Base-by-base conservation (phyloP, 2,113 vertebrate genomes). In the Grallaria varia region DNA sequence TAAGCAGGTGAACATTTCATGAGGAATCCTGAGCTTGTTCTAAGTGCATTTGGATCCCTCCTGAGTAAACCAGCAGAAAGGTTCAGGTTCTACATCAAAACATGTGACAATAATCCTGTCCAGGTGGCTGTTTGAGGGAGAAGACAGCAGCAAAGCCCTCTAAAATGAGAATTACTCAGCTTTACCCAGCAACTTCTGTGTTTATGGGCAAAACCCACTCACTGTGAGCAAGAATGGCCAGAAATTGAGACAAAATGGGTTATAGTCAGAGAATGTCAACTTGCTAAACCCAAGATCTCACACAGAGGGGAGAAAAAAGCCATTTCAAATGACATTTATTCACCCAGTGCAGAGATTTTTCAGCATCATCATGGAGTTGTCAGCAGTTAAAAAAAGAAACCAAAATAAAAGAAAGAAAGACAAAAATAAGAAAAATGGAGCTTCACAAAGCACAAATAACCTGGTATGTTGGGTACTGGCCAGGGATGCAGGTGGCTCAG, bases 121-220 rank as follows among this genome's bases (percentile, higher is more conserved):
- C 89, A 79, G 59, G 49, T 21, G 31, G 74, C 44, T 89, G 33
- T 44, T 52, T 0, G 1, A 72, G 49, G 68, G 27, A 79, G 53
- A 77, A 80, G 14, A 27, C 35, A 30, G 66, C 52, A 89, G 49
- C 53, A 75, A 84, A 79, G 37, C 37, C n/a, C 66, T 94, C 58
- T 62, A 30, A 71, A 56, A 81, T 50, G 59, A 73, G 37, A 93
- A 93, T 88, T 86, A 71, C 60, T 80, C 87, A 88, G 56, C 67
- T 78, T 88, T 62, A 74, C 35, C 27, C 47, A 86, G 82, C 22
- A 73, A 22, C 23, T 79, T 79, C 63, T 56, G 52, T n/a, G 37
- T 66, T 90, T 73, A 79, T 39, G 72, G 56, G 91, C 76, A 81
- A 95, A 95, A 92, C 60, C 60, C 68, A 64, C 60, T 90, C 63